These are phyloP conservation scores for Xenops minutus DNA, from an alignment of 2,797 vertebrate genomes.

Conservation along the genomic window DNA sequence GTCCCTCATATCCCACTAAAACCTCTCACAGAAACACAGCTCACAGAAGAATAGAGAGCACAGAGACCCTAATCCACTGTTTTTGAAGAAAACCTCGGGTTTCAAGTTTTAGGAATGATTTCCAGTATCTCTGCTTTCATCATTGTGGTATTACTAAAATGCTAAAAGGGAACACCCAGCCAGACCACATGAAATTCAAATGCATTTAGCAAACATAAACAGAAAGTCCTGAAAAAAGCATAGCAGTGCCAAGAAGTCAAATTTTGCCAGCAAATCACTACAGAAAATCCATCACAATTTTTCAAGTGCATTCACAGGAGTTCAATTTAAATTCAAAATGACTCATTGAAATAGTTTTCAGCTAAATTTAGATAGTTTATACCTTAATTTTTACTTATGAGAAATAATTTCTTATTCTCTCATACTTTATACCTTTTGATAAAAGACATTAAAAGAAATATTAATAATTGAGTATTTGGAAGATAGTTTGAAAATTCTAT, in stretches of 20 bases:
- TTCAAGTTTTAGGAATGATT: neutral
- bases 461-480: neutral
- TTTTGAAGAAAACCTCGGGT: neutral
- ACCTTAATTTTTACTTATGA: neutral
- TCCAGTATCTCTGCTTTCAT: neutral
- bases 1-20: neutral
- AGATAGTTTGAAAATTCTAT: neutral
- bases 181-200: neutral
- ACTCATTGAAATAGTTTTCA: neutral
- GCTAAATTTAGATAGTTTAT: neutral
- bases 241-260: neutral
- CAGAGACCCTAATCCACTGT: neutral
- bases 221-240: neutral
- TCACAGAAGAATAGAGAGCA: neutral
- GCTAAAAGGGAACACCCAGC: rapidly evolving
- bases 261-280: neutral
- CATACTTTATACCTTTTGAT: neutral
- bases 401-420: neutral
- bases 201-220: neutral
- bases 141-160: neutral
- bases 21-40: neutral
- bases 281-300: neutral
- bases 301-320: neutral
- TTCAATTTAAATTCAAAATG: neutral
- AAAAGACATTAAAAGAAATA: neutral